Evolutionary conservation across 2,888 invertebrate genomes (phyloP).

Genomic region (Patella depressa): DNA sequence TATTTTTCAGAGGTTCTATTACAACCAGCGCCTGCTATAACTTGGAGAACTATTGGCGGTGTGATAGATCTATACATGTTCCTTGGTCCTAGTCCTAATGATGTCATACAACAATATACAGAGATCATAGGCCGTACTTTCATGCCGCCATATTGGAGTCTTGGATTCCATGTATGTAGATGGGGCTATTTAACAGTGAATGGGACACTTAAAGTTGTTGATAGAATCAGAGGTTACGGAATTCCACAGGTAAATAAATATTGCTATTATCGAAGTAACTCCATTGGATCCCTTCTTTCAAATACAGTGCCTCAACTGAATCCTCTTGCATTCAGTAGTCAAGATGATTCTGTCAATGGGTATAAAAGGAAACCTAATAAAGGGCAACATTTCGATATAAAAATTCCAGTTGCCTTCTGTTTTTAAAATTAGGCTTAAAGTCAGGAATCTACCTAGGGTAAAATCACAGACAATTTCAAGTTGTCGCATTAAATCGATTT

Average conservation of each 20-base stretch:
- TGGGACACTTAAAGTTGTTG: slow-evolving; percentile 46
- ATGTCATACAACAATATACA: slow-evolving; percentile 70
- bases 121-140: slow-evolving; percentile 55
- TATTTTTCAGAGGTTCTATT: slow-evolving; percentile 49
- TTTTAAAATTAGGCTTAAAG: too few relatives aligned
- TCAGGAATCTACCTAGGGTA: too few relatives aligned
- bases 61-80: slow-evolving; percentile 84
- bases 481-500: too few relatives aligned
- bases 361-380: too few relatives aligned
- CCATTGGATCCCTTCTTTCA: too few relatives aligned
- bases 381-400: too few relatives aligned
- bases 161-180: slow-evolving; percentile 88
- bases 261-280: too few relatives aligned
- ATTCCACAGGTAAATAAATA: slow-evolving; percentile 50
- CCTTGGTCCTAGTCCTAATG: slow-evolving; percentile 80
- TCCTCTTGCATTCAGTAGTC: too few relatives aligned
- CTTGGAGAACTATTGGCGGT: slow-evolving; percentile 85
- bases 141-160: slow-evolving; percentile 78
- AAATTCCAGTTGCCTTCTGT: too few relatives aligned
- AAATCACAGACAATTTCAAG: too few relatives aligned
- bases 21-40: slow-evolving; percentile 82
- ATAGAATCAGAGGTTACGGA: slow-evolving; percentile 45
- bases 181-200: slow-evolving; percentile 67
- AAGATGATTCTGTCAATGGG: too few relatives aligned
- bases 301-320: too few relatives aligned